Conservation (phyloP, 2,888 invertebrate genomes). For the Calliphora vomitoria region DNA sequence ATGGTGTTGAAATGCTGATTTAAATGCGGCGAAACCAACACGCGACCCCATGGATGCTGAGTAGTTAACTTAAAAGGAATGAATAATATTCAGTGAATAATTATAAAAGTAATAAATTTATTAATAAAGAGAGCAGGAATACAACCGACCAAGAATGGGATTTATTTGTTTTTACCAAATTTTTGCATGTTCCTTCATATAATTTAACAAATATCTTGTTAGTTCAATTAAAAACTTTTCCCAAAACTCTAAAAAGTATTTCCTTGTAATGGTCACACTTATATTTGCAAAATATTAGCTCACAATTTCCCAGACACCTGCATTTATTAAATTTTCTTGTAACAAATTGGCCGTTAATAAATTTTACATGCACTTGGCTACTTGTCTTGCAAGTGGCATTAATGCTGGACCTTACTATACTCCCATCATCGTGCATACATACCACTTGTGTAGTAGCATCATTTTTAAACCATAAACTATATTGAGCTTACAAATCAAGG, state of each 20-base stretch:
- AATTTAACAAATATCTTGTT: background rate
- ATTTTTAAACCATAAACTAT: conserved; percentile 80
- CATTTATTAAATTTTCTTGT: conserved; percentile 2
- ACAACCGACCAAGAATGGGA: too few relatives aligned
- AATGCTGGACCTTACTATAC: too few relatives aligned
- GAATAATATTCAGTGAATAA: conserved; percentile 19
- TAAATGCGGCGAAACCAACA: conserved; percentile 63
- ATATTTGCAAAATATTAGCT: background rate
- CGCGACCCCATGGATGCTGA: conserved; percentile 22
- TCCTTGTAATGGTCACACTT: too few relatives aligned
- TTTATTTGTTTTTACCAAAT: too few relatives aligned
- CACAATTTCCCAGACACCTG: conserved; percentile 12
- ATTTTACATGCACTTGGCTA: background rate
- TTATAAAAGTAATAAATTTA: conserved; percentile 6
- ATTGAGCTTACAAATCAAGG: conserved; percentile 75
- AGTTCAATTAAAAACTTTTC: background rate
- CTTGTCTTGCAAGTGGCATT: background rate
- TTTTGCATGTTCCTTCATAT: too few relatives aligned
- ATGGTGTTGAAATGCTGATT: conserved; percentile 66
- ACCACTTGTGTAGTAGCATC: conserved; percentile 76
- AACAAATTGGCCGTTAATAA: conserved; percentile 16
- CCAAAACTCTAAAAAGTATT: background rate
- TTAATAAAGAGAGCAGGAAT: background rate
- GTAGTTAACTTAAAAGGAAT: conserved; percentile 8
- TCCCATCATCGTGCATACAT: background rate